Conservation (phyloP, 2,888 invertebrate species). For the Philonicus albiceps region DNA sequence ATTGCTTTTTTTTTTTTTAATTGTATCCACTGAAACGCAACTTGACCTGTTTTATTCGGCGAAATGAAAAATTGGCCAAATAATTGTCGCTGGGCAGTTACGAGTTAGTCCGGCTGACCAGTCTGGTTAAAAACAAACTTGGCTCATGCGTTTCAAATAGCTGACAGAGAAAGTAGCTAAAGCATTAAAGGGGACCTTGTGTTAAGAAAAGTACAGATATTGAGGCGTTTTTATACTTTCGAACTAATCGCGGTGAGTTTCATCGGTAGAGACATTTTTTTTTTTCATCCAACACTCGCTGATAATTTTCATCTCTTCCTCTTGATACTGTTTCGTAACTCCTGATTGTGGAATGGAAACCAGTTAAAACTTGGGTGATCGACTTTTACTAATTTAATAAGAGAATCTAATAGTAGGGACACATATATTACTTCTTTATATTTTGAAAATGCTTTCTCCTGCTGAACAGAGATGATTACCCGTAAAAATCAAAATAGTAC, state of each 20-base stretch:
- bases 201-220: not conserved
- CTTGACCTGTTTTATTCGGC: not conserved
- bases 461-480: not conserved
- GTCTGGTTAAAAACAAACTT: not conserved
- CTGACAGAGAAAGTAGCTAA: slow-evolving; percentile 8
- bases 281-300: not conserved
- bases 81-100: slow-evolving; percentile 1
- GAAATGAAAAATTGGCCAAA: not conserved
- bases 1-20: not conserved
- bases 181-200: slow-evolving; percentile 8
- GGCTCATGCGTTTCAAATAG: slow-evolving; percentile 1
- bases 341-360: not conserved
- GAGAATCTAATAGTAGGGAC: not conserved
- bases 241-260: not conserved
- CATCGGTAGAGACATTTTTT: not conserved
- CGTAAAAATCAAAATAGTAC: not conserved
- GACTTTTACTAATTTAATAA: slow-evolving; percentile 17
- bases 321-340: slow-evolving; percentile 17
- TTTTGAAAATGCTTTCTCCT: not conserved
- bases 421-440: not conserved
- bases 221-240: slow-evolving; percentile 14
- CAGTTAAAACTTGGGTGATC: not conserved
- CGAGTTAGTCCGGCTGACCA: not conserved
- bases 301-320: slow-evolving; percentile 21
- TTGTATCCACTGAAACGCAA: not conserved